Percentiles rank a stretch among this genome's conserved stretches.
phyloP scores from a whole-genome alignment of 2,888 invertebrate species.

The Eristalinus aeneus region DNA sequence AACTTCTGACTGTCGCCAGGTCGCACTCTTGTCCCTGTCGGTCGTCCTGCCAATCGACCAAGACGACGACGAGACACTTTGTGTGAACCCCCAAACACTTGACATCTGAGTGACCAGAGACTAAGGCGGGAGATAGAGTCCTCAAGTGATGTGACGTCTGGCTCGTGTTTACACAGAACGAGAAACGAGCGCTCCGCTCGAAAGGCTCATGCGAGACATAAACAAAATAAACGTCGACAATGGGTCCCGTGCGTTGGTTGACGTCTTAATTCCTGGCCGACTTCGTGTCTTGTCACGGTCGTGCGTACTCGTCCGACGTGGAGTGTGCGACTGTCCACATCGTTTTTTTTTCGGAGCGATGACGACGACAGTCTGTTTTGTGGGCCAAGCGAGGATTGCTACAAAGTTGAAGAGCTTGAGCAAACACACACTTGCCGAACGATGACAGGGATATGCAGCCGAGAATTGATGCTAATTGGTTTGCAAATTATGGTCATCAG shows the following conservation, averaged over 20 bases:
- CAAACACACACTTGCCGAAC: conserved; percentile 60
- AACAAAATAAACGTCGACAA: conserved; percentile 61
- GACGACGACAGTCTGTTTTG: conserved; percentile 3
- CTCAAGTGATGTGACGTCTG: conserved; percentile 2
- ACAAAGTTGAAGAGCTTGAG: conserved; percentile 64
- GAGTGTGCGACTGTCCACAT: conserved; percentile 18
- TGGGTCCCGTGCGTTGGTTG: conserved; percentile 38
- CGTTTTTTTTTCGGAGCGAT: conserved; percentile 11
- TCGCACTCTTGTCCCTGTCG: not conserved
- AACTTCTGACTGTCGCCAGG: conserved; percentile 32
- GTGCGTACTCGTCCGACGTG: conserved; percentile 26
- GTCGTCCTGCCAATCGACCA: not conserved
- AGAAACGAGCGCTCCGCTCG: conserved; percentile 7
- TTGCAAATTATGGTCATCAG: conserved; percentile 66
- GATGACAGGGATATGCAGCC: conserved; percentile 51
- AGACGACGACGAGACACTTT: not conserved
- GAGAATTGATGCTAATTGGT: conserved; percentile 69
- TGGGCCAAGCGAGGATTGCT: conserved; percentile 35
- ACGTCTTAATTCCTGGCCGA: conserved; percentile 60
- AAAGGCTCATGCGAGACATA: conserved; percentile 52
- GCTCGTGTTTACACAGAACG: conserved; percentile 62
- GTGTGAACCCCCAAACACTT: conserved; percentile 15
- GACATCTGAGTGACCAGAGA: conserved; percentile 16
- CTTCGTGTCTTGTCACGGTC: conserved; percentile 13
- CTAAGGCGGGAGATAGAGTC: not conserved